A percentile compares a stretch with the other conserved stretches of the same genome.
These are phyloP conservation scores for Stenodera caucasica DNA, from an alignment of 2,888 invertebrate genomes.

Conservation along the genomic window DNA sequence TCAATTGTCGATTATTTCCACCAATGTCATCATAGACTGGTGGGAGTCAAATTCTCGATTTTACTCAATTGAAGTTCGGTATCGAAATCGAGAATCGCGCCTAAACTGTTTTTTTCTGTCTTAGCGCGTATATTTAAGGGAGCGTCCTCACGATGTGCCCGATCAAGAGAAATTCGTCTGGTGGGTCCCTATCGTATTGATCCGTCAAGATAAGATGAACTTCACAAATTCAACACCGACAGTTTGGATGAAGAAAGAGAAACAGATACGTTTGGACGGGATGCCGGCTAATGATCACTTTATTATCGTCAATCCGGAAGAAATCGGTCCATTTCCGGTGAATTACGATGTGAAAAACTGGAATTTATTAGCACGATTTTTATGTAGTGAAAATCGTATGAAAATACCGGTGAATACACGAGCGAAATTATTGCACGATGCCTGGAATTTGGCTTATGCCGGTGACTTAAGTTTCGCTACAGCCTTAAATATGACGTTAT, in stretches of 20 bases:
- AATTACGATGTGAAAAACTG: slow-evolving; percentile 80
- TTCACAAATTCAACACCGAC: slow-evolving; percentile 62
- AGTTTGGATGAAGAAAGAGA: slow-evolving; percentile 66
- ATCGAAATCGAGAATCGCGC: no score
- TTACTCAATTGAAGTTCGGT: no score
- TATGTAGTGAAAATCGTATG: slow-evolving; percentile 60
- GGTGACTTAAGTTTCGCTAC: slow-evolving; percentile 75
- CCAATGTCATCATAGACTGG: no score
- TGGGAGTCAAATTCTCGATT: no score
- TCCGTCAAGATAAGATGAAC: slow-evolving; percentile 62
- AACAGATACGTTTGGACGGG: slow-evolving; percentile 59
- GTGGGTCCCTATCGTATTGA: slow-evolving; percentile 73
- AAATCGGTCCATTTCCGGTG: slow-evolving; percentile 82
- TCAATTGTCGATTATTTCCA: not conserved
- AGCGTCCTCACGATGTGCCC: slow-evolving; percentile 72
- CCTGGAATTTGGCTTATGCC: slow-evolving; percentile 77
- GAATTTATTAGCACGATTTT: slow-evolving; percentile 69
- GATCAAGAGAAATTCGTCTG: slow-evolving; percentile 71
- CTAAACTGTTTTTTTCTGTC: slow-evolving; percentile 25
- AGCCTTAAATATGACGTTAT: slow-evolving; percentile 78
- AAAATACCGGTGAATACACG: slow-evolving; percentile 72
- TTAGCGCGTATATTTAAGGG: slow-evolving; percentile 66
- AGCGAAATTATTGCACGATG: slow-evolving; percentile 75
- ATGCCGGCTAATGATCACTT: slow-evolving; percentile 65
- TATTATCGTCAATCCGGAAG: slow-evolving; percentile 80